Evolutionary conservation across 2,888 invertebrate genomes (phyloP).

Genomic region (Agonum fuliginosum): DNA sequence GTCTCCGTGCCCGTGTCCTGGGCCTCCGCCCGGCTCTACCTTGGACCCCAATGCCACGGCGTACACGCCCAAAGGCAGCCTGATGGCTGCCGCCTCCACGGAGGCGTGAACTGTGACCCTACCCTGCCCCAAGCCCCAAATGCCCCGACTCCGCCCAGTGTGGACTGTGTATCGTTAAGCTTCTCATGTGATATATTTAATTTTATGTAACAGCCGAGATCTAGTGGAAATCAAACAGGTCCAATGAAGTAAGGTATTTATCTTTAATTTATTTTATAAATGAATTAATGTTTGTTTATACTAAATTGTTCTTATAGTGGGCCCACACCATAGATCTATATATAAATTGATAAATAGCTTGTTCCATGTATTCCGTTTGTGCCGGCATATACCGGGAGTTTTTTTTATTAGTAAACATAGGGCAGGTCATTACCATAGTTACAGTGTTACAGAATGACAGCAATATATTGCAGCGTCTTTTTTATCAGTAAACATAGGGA

Average conservation of each 20-base stretch:
- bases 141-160: conserved; percentile 31
- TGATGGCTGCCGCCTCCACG: conserved; percentile 77
- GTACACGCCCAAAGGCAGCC: conserved; percentile 88
- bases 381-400: no score
- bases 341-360: no score
- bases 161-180: conserved; percentile 53
- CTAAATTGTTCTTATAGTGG: no score
- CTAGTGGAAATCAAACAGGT: not conserved
- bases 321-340: no score
- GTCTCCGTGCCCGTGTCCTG: conserved; percentile 68
- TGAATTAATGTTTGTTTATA: no score
- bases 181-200: conserved; percentile 53
- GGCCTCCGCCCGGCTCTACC: conserved; percentile 71
- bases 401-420: no score
- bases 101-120: conserved; percentile 73
- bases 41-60: conserved; percentile 94
- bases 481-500: no score
- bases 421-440: no score
- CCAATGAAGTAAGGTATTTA: not conserved
- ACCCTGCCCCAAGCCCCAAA: not conserved
- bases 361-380: no score
- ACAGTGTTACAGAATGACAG: no score
- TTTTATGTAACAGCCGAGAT: conserved; percentile 28
- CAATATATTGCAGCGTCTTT: no score
- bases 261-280: not conserved